Evolutionary conservation across 2,888 invertebrate genomes (phyloP), one percentile per base, ranked within the genome.

Genomic region (Fissipunctia ypsillon): DNA sequence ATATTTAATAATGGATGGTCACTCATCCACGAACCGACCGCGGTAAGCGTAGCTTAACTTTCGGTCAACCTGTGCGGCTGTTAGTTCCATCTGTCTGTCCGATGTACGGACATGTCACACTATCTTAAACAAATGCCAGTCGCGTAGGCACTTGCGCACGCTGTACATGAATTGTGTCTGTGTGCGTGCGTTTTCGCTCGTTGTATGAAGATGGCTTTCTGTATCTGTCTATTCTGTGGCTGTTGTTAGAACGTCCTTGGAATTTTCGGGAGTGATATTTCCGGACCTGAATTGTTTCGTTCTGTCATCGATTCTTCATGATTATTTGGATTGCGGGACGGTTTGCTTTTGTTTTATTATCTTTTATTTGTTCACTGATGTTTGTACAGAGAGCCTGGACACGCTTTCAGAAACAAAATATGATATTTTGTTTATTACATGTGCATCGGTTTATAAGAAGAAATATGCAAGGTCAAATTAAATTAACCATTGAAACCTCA

Each of bases 291-390:
- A 65, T 77, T 77, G 59, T 77, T 80, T 80, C 25, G 38, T 60
- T 25, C 19, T 54, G 74, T 60, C 80, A 80, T 74, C 59, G 75
- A 80, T 77, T 80, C 59, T 73, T 60, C 59, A 52, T 64, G 35
- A 74, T 52, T 73, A 22, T 56, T 19, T 41, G 50, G 25, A 73
- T 43, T 54, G 22, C 2, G n/a, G 6, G 7, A 41, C 16, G n/a
- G 16, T 45, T 48, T 28, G 54, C 19, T 71, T 73, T 71, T 69
- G 48, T 61, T 31, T 38, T 35, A 50, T 31, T 64, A 48, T 57
- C 14, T 64, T 72, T 28, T 7, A 1, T n/a, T 70, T 43, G 16
- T 64, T 73, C 59, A n/a, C n/a, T 52, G 1, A 22, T 38, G n/a
- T 57, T 76, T 35, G 74, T 35, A n/a, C 0, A 3, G 25, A 16